Percentiles rank a stretch among this genome's conserved stretches.
These are phyloP conservation scores for Diuraphis noxia DNA, from an alignment of 1,140 invertebrate genomes.

Conservation along the genomic window DNA sequence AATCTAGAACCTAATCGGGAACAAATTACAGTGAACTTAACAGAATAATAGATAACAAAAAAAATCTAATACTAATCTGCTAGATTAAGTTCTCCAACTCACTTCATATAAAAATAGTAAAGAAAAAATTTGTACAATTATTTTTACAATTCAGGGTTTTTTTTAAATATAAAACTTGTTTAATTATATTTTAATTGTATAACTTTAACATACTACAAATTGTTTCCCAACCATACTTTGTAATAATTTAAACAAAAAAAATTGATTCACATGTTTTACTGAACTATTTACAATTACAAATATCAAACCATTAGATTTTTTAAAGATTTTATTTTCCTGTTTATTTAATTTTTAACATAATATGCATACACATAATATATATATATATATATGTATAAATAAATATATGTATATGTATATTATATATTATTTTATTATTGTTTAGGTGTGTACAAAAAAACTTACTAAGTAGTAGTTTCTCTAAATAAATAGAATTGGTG, in stretches of 20 bases:
- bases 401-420: not conserved
- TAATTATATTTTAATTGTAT: conserved; percentile 24
- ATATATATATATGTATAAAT: not conserved
- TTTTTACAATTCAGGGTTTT: conserved; percentile 46
- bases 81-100: conserved; percentile 41
- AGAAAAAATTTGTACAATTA: conserved; percentile 52
- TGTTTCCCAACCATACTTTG: conserved; percentile 47
- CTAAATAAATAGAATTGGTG: conserved; percentile 49
- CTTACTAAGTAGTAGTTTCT: conserved; percentile 41
- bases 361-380: not conserved
- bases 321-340: not conserved
- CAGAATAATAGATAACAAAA: conserved; percentile 52
- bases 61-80: conserved; percentile 45
- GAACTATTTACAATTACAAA: conserved; percentile 50
- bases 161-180: conserved; percentile 48
- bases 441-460: conserved; percentile 34
- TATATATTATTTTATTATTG: not conserved
- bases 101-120: conserved; percentile 53
- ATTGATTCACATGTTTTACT: conserved; percentile 40
- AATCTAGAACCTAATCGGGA: conserved; percentile 44
- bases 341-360: conserved; percentile 1
- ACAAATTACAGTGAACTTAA: conserved; percentile 53
- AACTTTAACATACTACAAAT: conserved; percentile 42
- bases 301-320: conserved; percentile 26
- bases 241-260: conserved; percentile 29